Base-by-base conservation (phyloP, 1,140 invertebrate species). In the Globodera rostochiensis region DNA sequence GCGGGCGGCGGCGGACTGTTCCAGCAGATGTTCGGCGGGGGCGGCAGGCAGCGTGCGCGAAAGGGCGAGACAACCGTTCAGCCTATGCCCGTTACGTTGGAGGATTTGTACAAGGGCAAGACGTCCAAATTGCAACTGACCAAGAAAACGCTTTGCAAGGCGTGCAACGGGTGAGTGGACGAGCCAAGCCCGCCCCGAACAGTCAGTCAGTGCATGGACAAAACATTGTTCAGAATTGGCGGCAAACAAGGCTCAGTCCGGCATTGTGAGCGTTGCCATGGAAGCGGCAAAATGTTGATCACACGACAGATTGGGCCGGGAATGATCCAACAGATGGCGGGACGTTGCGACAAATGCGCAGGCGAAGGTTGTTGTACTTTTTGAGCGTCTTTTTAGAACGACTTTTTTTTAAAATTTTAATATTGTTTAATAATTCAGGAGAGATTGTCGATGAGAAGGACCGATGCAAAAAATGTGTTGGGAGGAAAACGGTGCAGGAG, bases 381-480 rank as follows among this genome's bases (percentile, higher is more conserved):
- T 36, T 36, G 36, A 36, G 36, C 25, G n/a, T n/a, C 2, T 36
- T 2, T 36, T 36, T 36, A 36, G 25, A 36, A 36, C 2, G 25
- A 36, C 25, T 36, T 36, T 36, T 36, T 36, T 36, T 36, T 3
- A 0, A 25, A 25, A 25, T 25, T 25, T 25, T 25, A 25, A 25
- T 36, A 36, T 36, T 36, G 36, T 36, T n/a, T n/a, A n/a, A n/a
- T n/a, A n/a, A n/a, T 87, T 70, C 69, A 91, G 91, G 94, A 69
- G 93, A 94, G 90, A 92, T 92, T 53, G 94, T 96, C 81, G 93
- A 92, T 88, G 94, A 95, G n/a, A 91, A 92, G 84, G 93, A 95
- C 90, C 92, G 93, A 57, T 97, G 95, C 90, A 92, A 92, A 85
- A 91, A 91, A 66, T 97, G 96, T 89, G 92, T 92, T 46, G 92